Evolutionary conservation across 2,888 invertebrate genomes (phyloP), one percentile per base, ranked within the genome.

Genomic region (Xanthorhoe spadicearia): DNA sequence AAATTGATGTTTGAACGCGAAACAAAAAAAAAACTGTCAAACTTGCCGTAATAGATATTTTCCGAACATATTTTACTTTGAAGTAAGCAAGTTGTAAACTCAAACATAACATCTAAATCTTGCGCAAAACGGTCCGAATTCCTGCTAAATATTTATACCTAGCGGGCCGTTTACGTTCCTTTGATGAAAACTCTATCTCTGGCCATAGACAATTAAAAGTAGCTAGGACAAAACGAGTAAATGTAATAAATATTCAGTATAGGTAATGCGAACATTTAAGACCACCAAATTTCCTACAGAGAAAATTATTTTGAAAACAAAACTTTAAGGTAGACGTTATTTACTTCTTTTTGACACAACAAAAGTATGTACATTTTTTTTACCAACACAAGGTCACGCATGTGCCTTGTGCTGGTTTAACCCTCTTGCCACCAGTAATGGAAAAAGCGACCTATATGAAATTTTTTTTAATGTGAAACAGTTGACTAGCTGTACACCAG

Each of bases 151-250:
- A 61, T 61, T 38, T 50, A 38, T 64, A 46, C 23, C 18, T 52
- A 64, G 49, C 48, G 50, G 15, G 28, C 32, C 17, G 17, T 67
- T 51, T 55, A 54, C 55, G 17, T 56, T 50, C 28, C 53, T 66
- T 73, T 73, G 52, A 72, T 72, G 70, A 56, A 59, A 68, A 70
- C 58, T 59, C 18, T 28, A 48, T 18, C 56, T 57, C n/a, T 38
- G 43, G 10, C 8, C 56, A 52, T 53, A 58, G 63, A 9, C 23
- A 32, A 35, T 6, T 6, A 3, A 23, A 57, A 53, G 2, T 18
- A 38, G 57, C 63, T 57, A 56, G 51, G 32, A 56, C 18, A 50
- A 38, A 10, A 7, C 7, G 15, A 7, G 38, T 1, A 13, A 43
- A 13, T 43, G 10, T 9, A 13, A 13, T 32, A 38, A 38, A 38